Evolutionary conservation across 2,888 invertebrate genomes (phyloP), one percentile per base, ranked within the genome.

Genomic region (Drosophila monieri): DNA sequence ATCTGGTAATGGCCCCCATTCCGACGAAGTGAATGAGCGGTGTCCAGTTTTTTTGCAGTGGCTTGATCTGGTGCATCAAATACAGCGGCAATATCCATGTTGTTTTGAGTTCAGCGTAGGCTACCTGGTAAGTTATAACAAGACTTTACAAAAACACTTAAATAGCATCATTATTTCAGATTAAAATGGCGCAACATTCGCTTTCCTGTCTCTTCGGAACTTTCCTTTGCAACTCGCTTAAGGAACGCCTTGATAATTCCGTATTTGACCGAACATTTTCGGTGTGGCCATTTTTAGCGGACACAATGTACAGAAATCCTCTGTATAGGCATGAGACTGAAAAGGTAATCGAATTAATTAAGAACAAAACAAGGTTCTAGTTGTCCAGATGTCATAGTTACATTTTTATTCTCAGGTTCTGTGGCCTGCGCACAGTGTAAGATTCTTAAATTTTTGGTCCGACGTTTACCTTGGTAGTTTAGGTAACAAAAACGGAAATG

Each of bases 41-140:
- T 98, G 98, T 89, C 99, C 99, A 4, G 97, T 99, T 79, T 99
- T 99, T 93, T 93, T 99, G 69, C 99, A 99, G 92, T 99, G 98
- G 98, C 93, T 99, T 43, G 99, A 99, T 91, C 96, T 98, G 89
- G 96, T 99, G 4, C 96, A 98, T 92, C 99, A 99, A 92, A 93
- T 98, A 75, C 94, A 95, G 88, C 90, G 93, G 67, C 98, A 98
- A 92, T 98, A 96, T 91, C 97, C 97, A 0, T 97, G 97, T 92
- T 95, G 96, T 90, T 99, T 99, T 93, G 97, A 99, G 93, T 99
- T 99, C 93, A 98, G 97, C 77, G 94, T 96, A 89, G 95, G 96
- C 3, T 99, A 96, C 91, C 93, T 99, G 93, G 98, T 98, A 87
- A 41, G 15, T 41, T 41, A 10, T 3, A n/a, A 14, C 14, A 14